These are phyloP conservation scores for Clamator glandarius DNA, from an alignment of 2,797 vertebrate genomes.

Conservation along the genomic window DNA sequence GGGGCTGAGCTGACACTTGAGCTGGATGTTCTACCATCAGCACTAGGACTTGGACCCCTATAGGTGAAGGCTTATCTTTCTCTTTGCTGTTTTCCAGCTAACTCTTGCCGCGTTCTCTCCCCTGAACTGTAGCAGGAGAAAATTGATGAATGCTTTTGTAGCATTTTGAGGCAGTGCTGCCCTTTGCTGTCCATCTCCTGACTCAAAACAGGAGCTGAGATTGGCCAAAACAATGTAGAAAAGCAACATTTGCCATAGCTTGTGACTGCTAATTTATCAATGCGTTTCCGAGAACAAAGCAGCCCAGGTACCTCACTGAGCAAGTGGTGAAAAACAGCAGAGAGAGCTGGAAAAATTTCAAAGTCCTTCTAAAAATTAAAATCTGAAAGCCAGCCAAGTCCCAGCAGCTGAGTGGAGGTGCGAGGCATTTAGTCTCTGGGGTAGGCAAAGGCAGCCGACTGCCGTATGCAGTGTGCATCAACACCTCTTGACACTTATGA, in stretches of 20 bases:
- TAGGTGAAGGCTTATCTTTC: not conserved
- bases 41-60: not conserved
- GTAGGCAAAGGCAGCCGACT: slow-evolving; percentile 67
- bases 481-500: slow-evolving; percentile 70
- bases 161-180: not conserved
- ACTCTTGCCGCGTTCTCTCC: not conserved
- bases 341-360: slow-evolving; percentile 64
- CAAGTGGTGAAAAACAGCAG: not conserved
- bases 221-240: not conserved
- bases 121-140: not conserved
- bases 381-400: slow-evolving; percentile 63
- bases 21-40: not conserved
- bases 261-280: not conserved
- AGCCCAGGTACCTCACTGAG: slow-evolving; percentile 45
- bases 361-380: slow-evolving; percentile 72
- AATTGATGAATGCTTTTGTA: not conserved
- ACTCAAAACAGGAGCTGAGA: not conserved
- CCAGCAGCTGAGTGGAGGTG: slow-evolving; percentile 65
- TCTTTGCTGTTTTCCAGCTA: not conserved
- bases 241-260: accelerated
- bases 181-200: not conserved
- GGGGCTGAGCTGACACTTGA: not conserved
- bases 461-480: slow-evolving; percentile 62
- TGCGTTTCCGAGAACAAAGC: slow-evolving; percentile 40
- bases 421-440: slow-evolving; percentile 68